A percentile compares a stretch with the other conserved stretches of the same genome.
These are phyloP conservation scores for Poecilia latipinna DNA, from an alignment of 2,113 vertebrate genomes.

Conservation along the genomic window DNA sequence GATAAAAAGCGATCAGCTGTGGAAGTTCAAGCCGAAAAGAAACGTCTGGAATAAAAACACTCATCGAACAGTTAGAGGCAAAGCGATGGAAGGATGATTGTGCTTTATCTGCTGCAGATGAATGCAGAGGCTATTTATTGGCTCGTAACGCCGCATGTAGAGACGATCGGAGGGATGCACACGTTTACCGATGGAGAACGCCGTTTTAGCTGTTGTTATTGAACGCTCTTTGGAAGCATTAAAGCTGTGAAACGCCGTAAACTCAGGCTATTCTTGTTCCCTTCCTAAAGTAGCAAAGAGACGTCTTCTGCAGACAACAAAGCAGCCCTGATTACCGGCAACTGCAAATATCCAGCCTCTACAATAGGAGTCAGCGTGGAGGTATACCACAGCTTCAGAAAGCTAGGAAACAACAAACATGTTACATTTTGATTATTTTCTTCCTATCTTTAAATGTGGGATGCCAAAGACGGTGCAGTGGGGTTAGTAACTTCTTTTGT, in stretches of 20 bases:
- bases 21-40: neutral
- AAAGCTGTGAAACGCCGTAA: neutral
- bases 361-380: too few relatives aligned
- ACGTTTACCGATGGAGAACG: neutral
- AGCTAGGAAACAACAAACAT: too few relatives aligned
- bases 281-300: neutral
- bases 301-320: neutral
- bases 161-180: neutral
- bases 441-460: too few relatives aligned
- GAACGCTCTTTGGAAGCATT: neutral
- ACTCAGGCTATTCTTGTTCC: neutral
- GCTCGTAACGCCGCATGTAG: neutral
- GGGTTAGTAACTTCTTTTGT: too few relatives aligned
- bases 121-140: neutral
- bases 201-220: neutral
- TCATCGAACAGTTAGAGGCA: neutral
- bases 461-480: too few relatives aligned
- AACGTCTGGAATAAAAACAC: neutral
- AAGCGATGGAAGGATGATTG: neutral
- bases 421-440: too few relatives aligned
- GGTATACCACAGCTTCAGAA: too few relatives aligned
- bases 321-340: neutral
- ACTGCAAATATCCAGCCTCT: neutral
- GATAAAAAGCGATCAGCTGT: neutral
- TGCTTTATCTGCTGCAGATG: conserved; percentile 2